phyloP scores from a whole-genome alignment of 2,888 invertebrate species.

The Disparrhopalites patrizii region DNA sequence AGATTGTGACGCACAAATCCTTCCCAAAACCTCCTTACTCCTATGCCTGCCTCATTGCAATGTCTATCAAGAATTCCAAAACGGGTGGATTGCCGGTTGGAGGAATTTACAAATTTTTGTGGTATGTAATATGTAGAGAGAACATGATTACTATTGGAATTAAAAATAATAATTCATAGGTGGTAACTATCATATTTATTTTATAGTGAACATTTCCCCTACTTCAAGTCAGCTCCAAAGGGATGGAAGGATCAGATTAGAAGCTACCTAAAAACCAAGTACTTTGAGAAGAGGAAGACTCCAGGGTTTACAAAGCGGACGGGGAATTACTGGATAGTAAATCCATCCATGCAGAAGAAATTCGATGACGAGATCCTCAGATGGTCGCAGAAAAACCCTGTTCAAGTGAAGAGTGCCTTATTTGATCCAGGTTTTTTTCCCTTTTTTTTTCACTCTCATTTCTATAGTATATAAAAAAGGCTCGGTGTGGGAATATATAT shows the following conservation, averaged over 20 bases:
- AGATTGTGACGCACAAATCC: too few relatives aligned
- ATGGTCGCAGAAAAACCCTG: constrained; percentile 92
- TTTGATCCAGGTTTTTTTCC: constrained; percentile 72
- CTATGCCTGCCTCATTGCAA: constrained; percentile 94
- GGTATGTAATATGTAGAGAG: too few relatives aligned
- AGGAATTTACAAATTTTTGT: constrained; percentile 98
- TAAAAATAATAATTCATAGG: too few relatives aligned
- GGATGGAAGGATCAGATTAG: constrained; percentile 99
- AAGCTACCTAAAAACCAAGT: constrained; percentile 95
- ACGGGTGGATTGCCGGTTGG: constrained; percentile 93
- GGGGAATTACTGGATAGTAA: constrained; percentile 86
- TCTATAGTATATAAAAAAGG: too few relatives aligned
- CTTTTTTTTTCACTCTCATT: too few relatives aligned
- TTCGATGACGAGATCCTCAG: constrained; percentile 98
- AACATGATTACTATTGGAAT: too few relatives aligned
- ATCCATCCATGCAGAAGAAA: constrained; percentile 87
- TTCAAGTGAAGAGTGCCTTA: constrained; percentile 89
- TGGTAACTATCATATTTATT: too few relatives aligned
- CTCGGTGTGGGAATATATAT: background rate
- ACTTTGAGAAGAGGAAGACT: constrained; percentile 97
- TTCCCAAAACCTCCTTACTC: constrained; percentile 97
- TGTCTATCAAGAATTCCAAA: constrained; percentile 94
- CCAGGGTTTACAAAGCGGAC: constrained; percentile 72
- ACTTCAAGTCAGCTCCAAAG: constrained; percentile 95
- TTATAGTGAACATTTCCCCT: constrained; percentile 92